Evolutionary conservation across 2,113 vertebrate genomes (phyloP).

Genomic region (Prinia subflava): DNA sequence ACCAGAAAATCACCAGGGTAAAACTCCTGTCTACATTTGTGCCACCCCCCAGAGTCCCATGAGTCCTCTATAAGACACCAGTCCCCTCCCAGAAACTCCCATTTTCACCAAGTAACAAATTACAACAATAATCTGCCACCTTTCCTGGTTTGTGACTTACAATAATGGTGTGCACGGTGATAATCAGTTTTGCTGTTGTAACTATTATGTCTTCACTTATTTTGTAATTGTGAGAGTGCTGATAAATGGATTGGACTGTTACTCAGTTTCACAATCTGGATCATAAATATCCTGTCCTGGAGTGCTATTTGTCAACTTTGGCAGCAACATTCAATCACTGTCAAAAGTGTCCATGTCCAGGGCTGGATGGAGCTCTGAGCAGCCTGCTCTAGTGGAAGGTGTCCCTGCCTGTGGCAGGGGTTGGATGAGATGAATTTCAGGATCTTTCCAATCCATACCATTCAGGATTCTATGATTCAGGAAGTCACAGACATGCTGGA

Average conservation of each 20-base stretch:
- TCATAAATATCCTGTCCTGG: neutral
- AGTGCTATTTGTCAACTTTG: neutral
- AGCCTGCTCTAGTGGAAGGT: neutral
- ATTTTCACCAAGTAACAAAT: neutral
- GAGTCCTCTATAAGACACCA: neutral
- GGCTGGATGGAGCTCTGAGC: neutral
- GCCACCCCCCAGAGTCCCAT: accelerated
- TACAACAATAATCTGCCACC: neutral
- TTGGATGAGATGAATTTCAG: neutral
- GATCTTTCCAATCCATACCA: neutral
- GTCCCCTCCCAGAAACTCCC: neutral
- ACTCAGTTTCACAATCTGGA: neutral
- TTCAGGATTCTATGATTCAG: neutral
- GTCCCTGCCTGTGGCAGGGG: neutral
- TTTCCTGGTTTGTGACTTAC: neutral
- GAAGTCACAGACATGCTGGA: neutral
- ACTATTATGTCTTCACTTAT: neutral
- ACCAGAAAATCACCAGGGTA: neutral
- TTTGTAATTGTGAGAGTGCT: neutral
- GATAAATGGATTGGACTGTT: neutral
- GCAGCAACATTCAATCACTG: neutral
- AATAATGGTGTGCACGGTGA: neutral
- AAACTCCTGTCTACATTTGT: neutral
- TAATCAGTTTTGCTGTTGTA: neutral
- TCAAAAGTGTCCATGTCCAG: neutral